Base-by-base conservation (phyloP, 1,140 invertebrate species). In the Drosophila malerkotliana region DNA sequence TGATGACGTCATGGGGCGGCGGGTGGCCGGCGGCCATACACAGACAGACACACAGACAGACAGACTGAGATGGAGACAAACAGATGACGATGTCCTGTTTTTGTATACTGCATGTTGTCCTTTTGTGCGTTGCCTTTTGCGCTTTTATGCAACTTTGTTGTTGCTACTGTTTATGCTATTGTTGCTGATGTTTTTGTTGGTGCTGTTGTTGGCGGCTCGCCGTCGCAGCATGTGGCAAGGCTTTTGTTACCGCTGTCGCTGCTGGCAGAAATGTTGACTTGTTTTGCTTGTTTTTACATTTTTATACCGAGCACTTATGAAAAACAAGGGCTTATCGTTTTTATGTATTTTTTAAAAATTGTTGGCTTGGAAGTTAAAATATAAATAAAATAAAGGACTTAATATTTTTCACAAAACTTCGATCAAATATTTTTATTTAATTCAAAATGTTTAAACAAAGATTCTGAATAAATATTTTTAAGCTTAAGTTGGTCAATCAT, bases 91-190 rank as follows among this genome's bases (percentile, higher is more conserved):
- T 71, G 64, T 74, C 54, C 54, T 68, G 54, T 74, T 74, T 52
- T 68, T 68, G 63, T 69, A 48, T 55, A 44, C 34, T 52, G 64
- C 44, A 34, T 79, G 72, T 80, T 84, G 77, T 77, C 26, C 77
- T 74, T 77, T 85, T 85, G 72, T 74, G 72, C 75, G 41, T 69
- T 82, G 74, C 64, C 72, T 75, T 81, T 76, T 85, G 64, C 60
- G 68, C 68, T 77, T 85, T 85, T 85, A 62, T 77, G 73, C 80
- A 77, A 77, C 73, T 60, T 72, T 72, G 67, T 72, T 61, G 69
- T 72, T 71, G 32, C 18, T 24, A 41, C 49, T 59, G 55, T 60
- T 61, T 39, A 56, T 63, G 58, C 58, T 72, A 45, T 74, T 74
- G 71, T 72, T 74, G 53, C 21, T 64, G 53, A 18, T 44, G 34